Percentiles rank a stretch among this genome's conserved stretches.
These are phyloP conservation scores for Andrena hattorfiana DNA, from an alignment of 2,888 invertebrate species.

Conservation along the genomic window DNA sequence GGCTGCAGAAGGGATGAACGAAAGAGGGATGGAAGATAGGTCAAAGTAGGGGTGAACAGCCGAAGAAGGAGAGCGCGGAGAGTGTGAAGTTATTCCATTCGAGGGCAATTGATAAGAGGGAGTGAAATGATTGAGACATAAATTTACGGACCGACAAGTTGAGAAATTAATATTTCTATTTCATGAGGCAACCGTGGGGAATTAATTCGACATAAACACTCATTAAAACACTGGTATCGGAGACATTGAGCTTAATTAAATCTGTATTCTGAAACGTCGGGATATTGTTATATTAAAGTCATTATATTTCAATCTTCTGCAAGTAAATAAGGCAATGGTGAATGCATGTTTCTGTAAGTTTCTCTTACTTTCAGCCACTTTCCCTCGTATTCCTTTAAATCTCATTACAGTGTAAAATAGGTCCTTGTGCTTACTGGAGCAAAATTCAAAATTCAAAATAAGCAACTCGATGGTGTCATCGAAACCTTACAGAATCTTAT, in stretches of 20 bases:
- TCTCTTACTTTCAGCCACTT: no score
- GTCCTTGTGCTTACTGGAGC: no score
- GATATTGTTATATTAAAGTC: no score
- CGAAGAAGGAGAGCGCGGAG: slow-evolving; percentile 58
- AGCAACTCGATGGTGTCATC: no score
- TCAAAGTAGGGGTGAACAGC: slow-evolving; percentile 60
- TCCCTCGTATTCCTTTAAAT: no score
- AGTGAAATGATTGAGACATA: slow-evolving; percentile 81
- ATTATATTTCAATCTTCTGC: no score
- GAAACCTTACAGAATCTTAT: no score
- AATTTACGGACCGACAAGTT: slow-evolving; percentile 77
- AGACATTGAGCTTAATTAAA: background rate
- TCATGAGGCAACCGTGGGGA: slow-evolving; percentile 1
- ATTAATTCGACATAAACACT: slow-evolving; percentile 18
- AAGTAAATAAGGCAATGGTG: no score
- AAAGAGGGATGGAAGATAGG: slow-evolving; percentile 60
- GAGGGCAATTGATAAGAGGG: slow-evolving; percentile 82
- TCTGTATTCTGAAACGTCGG: background rate
- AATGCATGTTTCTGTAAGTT: no score
- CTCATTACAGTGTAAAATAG: no score
- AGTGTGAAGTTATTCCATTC: slow-evolving; percentile 71
- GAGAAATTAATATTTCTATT: slow-evolving; percentile 52
- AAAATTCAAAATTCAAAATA: no score
- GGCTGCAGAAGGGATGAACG: slow-evolving; percentile 62
- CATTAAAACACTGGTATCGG: no score